Evolutionary conservation across 2,113 vertebrate genomes (phyloP).

Genomic region (Etia nguti): DNA sequence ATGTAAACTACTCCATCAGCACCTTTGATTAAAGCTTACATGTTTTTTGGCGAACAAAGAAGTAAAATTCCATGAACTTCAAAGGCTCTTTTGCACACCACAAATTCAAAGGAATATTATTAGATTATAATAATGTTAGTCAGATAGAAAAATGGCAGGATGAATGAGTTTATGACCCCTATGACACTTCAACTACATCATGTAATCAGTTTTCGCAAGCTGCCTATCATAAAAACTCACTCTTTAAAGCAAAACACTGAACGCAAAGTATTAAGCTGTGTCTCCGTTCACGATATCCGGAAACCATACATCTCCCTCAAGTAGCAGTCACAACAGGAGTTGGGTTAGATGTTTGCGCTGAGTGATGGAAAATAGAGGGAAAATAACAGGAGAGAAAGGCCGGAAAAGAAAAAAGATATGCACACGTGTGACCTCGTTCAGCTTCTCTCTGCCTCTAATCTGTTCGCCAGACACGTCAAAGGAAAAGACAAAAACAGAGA

Average conservation of each 20-base stretch:
- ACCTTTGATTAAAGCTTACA: constrained; percentile 29
- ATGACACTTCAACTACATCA: neutral
- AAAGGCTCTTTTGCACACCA: neutral
- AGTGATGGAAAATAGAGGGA: neutral
- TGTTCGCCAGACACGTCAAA: constrained; percentile 35
- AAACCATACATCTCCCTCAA: neutral
- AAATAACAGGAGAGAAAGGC: neutral
- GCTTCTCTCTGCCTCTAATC: constrained; percentile 2
- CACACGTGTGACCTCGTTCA: constrained; percentile 13
- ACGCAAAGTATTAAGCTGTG: neutral
- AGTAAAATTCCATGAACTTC: neutral
- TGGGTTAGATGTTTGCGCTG: neutral
- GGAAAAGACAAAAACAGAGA: neutral
- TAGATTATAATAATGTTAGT: neutral
- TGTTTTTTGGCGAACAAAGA: neutral
- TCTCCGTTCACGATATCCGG: neutral
- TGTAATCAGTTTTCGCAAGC: neutral
- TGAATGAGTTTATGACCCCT: neutral
- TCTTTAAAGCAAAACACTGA: neutral
- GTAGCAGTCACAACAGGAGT: neutral
- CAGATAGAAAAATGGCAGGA: neutral
- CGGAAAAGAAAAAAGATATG: neutral
- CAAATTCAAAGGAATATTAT: neutral
- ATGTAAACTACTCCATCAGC: constrained; percentile 15
- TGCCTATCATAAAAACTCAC: neutral